These are phyloP conservation scores for Volucella inflata DNA, from an alignment of 2,888 invertebrate species.

Conservation along the genomic window DNA sequence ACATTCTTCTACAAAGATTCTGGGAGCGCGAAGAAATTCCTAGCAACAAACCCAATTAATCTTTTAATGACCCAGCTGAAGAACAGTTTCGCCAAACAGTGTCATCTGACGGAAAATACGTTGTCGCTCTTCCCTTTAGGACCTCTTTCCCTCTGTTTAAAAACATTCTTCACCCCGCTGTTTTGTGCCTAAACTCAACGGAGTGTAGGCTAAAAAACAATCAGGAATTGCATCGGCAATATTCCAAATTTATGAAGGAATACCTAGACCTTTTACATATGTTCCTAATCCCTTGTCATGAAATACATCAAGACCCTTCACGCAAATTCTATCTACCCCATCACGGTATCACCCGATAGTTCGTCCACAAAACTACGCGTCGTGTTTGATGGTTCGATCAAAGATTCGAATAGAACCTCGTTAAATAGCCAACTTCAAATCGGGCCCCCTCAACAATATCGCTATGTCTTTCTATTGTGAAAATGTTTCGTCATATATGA, in stretches of 20 bases:
- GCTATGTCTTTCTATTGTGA: conserved; percentile 34
- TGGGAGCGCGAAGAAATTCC: too few relatives aligned
- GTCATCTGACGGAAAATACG: conserved; percentile 18
- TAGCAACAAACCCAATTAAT: too few relatives aligned
- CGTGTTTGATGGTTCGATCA: conserved; percentile 33
- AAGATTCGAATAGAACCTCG: conserved; percentile 3
- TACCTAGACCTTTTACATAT: conserved; percentile 19
- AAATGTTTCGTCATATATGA: conserved; percentile 49
- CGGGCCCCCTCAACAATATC: conserved; percentile 39
- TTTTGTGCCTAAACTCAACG: conserved; percentile 8
- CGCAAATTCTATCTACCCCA: conserved; percentile 21
- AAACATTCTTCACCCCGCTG: not conserved
- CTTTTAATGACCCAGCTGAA: too few relatives aligned
- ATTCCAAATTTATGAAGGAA: conserved; percentile 30
- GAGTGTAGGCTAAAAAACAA: conserved; percentile 6
- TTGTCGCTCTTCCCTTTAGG: conserved; percentile 18
- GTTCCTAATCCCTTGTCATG: not conserved
- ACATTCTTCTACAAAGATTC: too few relatives aligned
- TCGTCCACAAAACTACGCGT: too few relatives aligned
- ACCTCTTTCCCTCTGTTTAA: conserved; percentile 13
- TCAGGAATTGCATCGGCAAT: not conserved
- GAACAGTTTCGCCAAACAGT: conserved; percentile 17
- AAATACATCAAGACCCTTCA: not conserved
- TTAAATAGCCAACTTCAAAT: conserved; percentile 25
- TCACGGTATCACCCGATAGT: too few relatives aligned